Base-by-base conservation (phyloP, 2,888 invertebrate species). In the Tridacna crocea region DNA sequence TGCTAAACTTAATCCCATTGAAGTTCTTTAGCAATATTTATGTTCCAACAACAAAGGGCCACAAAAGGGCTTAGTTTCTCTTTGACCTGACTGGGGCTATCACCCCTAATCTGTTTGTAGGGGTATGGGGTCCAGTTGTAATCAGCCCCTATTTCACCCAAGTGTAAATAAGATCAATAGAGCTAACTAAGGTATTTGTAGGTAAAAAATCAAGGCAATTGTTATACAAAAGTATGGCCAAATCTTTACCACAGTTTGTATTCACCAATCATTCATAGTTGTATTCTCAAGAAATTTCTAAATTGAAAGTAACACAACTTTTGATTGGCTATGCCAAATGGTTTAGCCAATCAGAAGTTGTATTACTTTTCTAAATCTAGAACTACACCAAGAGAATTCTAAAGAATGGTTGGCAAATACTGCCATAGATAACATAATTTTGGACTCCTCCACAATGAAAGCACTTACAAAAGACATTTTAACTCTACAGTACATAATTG, bases 51-150 rank as follows among this genome's bases (percentile, higher is more conserved):
- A 70, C 70, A 70, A 70, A 70, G 47, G 70, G 24, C 13, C 61
- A 22, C 19, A 15, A 55, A 55, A 55, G 55, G 55, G 19, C 55
- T 55, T 55, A 55, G 19, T 55, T 55, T 55, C 55, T 19, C 55
- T 6, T 55, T 55, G 24, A 70, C 51, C 26, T 51, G 22, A 22
- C 24, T 24, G 24, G 70, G 70, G 22, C 70, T 70, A 70, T 70
- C 70, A 70, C 70, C 70, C 70, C 70, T 70, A 70, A 70, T 70
- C 70, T 70, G 22, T 70, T 70, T 70, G 70, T 70, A 70, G 26
- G 70, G 70, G 70, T 51, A 51, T 48, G 70, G 70, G 70, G 70
- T 70, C 70, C 48, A 6, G 15, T 17, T 61, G n/a, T 24, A 66
- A 66, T 36, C 4, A 26, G 66, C 17, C 36, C 15, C 36, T 36